Conservation (phyloP, 2,797 vertebrate genomes). For the Coluber constrictor region DNA sequence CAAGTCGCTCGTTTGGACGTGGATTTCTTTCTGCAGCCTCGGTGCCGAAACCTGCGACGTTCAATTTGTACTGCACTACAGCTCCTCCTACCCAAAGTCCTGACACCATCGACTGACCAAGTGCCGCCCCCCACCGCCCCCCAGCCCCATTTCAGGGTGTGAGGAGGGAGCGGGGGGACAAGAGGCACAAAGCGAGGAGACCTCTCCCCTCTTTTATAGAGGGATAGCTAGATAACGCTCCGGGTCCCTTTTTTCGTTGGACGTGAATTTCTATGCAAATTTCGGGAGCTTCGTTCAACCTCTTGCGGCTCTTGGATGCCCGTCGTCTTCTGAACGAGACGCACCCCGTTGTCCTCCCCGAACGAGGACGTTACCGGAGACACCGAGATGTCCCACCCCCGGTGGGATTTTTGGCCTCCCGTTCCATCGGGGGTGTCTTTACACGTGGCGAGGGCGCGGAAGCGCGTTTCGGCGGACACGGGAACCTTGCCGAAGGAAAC, state of each 20-base stretch:
- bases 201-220: not conserved
- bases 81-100: slow-evolving; percentile 13
- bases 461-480: slow-evolving; percentile 15
- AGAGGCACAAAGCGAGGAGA: not conserved
- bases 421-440: fast-evolving
- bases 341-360: not conserved
- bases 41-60: not conserved
- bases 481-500: slow-evolving; percentile 40
- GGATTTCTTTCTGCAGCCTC: slow-evolving; percentile 38
- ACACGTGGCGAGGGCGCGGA: not conserved
- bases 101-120: slow-evolving; percentile 27
- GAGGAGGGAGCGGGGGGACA: not conserved
- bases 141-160: not conserved
- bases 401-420: not conserved
- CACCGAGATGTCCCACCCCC: not conserved
- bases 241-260: slow-evolving; percentile 15
- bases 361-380: not conserved
- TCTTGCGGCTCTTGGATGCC: not conserved
- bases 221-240: not conserved
- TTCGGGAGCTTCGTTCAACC: not conserved
- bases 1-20: slow-evolving; percentile 32
- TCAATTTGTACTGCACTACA: slow-evolving; percentile 16
- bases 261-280: not conserved
- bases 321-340: slow-evolving; percentile 1
- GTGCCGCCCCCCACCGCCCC: not conserved